These are phyloP conservation scores for Drosophila yakuba DNA, from an alignment of 1,140 invertebrate species.

Conservation along the genomic window DNA sequence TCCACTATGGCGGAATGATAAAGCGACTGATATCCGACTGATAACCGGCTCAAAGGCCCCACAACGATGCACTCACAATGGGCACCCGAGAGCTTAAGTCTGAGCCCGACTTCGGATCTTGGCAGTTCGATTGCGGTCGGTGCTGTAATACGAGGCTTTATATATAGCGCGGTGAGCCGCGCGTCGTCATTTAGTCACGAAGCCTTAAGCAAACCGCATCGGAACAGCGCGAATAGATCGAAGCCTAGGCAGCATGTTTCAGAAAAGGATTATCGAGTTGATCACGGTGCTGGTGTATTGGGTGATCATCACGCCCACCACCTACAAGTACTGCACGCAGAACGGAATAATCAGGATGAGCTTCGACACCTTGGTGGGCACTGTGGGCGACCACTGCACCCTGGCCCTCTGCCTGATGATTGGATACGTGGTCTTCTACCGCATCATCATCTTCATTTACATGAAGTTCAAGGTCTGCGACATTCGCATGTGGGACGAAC, in stretches of 20 bases:
- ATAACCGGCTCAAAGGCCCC: conserved; percentile 31
- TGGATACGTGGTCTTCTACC: conserved; percentile 63
- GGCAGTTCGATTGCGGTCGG: conserved; percentile 37
- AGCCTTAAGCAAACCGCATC: conserved; percentile 56
- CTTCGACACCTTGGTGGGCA: conserved; percentile 48
- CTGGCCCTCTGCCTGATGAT: conserved; percentile 54
- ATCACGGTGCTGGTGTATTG: conserved; percentile 71
- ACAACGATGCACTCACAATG: conserved; percentile 3
- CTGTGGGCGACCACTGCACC: conserved; percentile 57
- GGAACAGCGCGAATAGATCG: conserved; percentile 13
- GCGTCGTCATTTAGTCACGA: conserved; percentile 71
- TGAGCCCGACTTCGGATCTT: conserved; percentile 37
- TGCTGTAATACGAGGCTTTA: conserved; percentile 39
- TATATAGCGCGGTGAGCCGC: conserved; percentile 58
- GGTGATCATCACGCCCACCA: conserved; percentile 59
- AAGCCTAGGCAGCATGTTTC: conserved; percentile 54
- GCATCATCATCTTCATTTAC: conserved; percentile 66
- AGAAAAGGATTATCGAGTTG: conserved; percentile 74
- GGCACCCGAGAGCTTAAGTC: conserved; percentile 5
- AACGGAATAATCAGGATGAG: conserved; percentile 50
- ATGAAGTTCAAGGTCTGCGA: conserved; percentile 72
- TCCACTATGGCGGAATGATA: conserved; percentile 19
- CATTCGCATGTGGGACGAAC: conserved; percentile 66
- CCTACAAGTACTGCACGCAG: conserved; percentile 60
- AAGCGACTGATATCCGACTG: conserved; percentile 25